Base-by-base conservation (phyloP, 1,140 invertebrate species). In the Lordiphosa collinella region DNA sequence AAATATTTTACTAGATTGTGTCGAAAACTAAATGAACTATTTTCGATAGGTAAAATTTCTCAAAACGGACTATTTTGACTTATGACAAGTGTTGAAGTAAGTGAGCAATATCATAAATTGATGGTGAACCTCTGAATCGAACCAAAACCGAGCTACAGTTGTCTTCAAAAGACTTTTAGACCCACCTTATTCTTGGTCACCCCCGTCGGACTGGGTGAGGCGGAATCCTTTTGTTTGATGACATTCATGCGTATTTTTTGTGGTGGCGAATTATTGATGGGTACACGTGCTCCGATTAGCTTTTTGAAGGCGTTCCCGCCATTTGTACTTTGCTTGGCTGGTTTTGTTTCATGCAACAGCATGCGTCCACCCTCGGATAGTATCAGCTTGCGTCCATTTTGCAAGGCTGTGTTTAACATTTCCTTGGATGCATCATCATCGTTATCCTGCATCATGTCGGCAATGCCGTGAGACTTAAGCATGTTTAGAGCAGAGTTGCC, bases 281-380 rank as follows among this genome's bases (percentile, higher is more conserved):
- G 59, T n/a, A 76, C 32, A 18, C 60, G 41, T 3, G 43, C 37
- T 38, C 48, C 43, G 13, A 46, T 37, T 2, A 14, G 1, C 22
- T 65, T 73, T 29, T 60, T 68, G 2, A 29, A 1, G 16, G 29
- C 35, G 22, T 41, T 65, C 32, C 76, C n/a, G n/a, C n/a, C 76
- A 31, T 80, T 80, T 38, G 59, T 54, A 51, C 49, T 55, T 43
- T 67, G 71, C 36, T 71, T 87, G 1, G 58, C 40, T 8, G 73
- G 58, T 38, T 88, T 88, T 5, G 86, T 85, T 66, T 90, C 88
- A 59, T 94, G 94, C 59, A 95, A 86, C 4, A 94, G 92, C 68
- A 95, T 90, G 78, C 95, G 95, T 11, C 95, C 94, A 47, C 94
- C 94, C 86, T 95, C 93, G 67, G 95, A 96, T 40, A 96, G 89